These are phyloP conservation scores for Anguilla pacifica DNA, from an alignment of 2,797 vertebrate genomes.

Conservation along the genomic window DNA sequence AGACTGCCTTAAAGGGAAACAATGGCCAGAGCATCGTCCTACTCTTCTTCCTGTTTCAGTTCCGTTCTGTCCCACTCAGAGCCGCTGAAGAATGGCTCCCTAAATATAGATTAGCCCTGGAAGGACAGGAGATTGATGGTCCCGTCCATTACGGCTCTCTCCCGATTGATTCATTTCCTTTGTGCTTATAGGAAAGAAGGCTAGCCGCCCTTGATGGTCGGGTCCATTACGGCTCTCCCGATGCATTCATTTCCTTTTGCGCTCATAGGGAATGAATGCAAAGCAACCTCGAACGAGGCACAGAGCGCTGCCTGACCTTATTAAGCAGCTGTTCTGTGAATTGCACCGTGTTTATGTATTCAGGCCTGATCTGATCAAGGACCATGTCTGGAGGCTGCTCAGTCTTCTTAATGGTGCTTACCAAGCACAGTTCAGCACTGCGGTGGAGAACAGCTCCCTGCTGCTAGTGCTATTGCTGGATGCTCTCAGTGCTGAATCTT, in stretches of 20 bases:
- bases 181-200: background rate
- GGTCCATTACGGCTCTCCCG: background rate
- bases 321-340: background rate
- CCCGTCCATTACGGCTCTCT: background rate
- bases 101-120: slow-evolving; percentile 11
- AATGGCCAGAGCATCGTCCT: background rate
- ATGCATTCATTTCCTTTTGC: background rate
- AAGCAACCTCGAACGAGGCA: background rate
- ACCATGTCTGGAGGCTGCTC: too few species aligned
- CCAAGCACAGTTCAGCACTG: background rate
- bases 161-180: background rate
- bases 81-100: background rate
- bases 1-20: background rate
- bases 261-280: background rate
- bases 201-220: background rate
- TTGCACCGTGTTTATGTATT: background rate
- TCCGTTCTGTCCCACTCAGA: background rate
- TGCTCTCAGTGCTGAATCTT: background rate
- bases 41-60: background rate
- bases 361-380: background rate
- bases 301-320: background rate
- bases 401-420: background rate
- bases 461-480: background rate
- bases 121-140: slow-evolving; percentile 10
- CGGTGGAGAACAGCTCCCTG: background rate